Evolutionary conservation across 2,888 invertebrate genomes (phyloP).

Genomic region (Trisateles emortualis): DNA sequence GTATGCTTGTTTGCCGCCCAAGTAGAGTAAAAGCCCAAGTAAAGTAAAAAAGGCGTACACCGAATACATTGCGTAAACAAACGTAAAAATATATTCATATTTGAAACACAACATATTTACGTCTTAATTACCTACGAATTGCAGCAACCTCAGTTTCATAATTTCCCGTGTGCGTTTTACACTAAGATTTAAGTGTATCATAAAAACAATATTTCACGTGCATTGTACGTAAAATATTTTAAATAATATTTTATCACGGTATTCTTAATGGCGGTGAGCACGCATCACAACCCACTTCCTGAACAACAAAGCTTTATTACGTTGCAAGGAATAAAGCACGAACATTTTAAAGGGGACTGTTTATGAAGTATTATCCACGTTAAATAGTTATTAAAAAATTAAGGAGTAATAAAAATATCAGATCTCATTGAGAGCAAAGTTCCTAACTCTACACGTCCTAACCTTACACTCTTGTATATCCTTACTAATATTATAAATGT

Average conservation of each 20-base stretch:
- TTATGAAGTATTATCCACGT: neutral
- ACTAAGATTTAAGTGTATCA: conserved; percentile 9
- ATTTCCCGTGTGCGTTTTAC: conserved; percentile 2
- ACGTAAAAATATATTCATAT: neutral
- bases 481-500: no score
- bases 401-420: no score
- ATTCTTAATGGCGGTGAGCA: conserved; percentile 26
- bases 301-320: conserved; percentile 1
- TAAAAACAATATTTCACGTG: conserved; percentile 16
- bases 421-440: no score
- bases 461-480: no score
- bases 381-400: no score
- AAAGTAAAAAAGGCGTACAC: no score
- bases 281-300: conserved; percentile 23
- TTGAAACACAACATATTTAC: neutral
- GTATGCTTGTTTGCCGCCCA: no score
- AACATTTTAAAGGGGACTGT: neutral
- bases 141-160: conserved; percentile 11
- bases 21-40: no score
- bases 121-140: conserved; percentile 13
- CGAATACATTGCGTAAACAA: neutral
- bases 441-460: no score
- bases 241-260: conserved; percentile 27
- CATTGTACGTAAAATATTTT: conserved; percentile 12
- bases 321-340: neutral